Conservation (phyloP, 2,113 vertebrate species). For the Plecturocebus donacophilus region DNA sequence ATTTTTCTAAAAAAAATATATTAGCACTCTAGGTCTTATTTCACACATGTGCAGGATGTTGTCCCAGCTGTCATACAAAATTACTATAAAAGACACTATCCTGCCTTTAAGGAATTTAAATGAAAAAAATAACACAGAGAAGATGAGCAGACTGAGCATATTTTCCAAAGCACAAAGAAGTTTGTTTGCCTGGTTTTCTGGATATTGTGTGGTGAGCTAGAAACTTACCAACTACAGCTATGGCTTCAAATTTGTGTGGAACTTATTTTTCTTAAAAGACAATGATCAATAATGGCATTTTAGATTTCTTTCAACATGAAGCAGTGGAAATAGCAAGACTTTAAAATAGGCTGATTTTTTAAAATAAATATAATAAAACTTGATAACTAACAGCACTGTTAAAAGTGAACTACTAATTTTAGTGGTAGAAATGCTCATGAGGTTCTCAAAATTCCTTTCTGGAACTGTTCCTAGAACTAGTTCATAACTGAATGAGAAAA, state of each 20-base stretch:
- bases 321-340: not conserved
- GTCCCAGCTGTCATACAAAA: conserved; percentile 37
- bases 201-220: not conserved
- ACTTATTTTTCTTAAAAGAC: conserved; percentile 31
- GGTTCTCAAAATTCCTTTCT: conserved; percentile 41
- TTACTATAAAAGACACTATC: conserved; percentile 5
- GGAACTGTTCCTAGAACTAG: not conserved
- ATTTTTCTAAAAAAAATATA: conserved; percentile 14
- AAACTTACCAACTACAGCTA: not conserved
- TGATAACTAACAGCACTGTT: not conserved
- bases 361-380: conserved; percentile 32
- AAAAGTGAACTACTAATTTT: conserved; percentile 1
- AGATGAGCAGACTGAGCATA: conserved; percentile 25
- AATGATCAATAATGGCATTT: conserved; percentile 5
- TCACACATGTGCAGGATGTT: not conserved
- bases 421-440: not conserved
- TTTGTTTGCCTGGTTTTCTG: conserved; percentile 33
- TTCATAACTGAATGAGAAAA: conserved; percentile 35
- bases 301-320: conserved; percentile 31
- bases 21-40: conserved; percentile 1
- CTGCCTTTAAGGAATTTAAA: conserved; percentile 54
- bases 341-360: conserved; percentile 15
- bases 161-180: conserved; percentile 51
- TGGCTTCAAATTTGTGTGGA: not conserved
- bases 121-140: conserved; percentile 52